A percentile compares a stretch with the other conserved stretches of the same genome.
These are phyloP conservation scores for Glaucopsyche alexis DNA, from an alignment of 2,888 invertebrate species.

Conservation along the genomic window DNA sequence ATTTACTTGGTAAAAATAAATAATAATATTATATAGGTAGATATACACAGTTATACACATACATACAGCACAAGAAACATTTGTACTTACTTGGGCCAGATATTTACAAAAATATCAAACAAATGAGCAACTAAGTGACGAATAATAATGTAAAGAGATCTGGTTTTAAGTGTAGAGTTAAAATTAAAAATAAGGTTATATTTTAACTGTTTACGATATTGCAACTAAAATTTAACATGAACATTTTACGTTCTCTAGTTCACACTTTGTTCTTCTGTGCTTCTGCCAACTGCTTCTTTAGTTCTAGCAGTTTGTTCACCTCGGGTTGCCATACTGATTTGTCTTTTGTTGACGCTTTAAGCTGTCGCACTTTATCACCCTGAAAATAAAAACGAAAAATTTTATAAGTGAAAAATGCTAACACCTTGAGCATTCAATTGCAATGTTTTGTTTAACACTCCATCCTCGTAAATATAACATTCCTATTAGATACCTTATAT, in stretches of 20 bases:
- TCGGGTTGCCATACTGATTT: constrained; percentile 89
- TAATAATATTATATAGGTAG: background rate
- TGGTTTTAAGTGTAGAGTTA: constrained; percentile 7
- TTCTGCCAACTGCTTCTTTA: constrained; percentile 84
- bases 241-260: background rate
- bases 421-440: background rate
- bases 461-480: too few relatives aligned
- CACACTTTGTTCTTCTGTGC: constrained; percentile 40
- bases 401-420: background rate
- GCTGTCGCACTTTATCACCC: constrained; percentile 86
- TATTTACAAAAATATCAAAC: constrained; percentile 7
- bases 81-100: background rate
- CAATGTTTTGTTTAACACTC: too few relatives aligned
- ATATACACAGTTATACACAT: constrained; percentile 17
- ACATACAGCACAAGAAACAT: background rate
- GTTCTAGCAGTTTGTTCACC: constrained; percentile 84
- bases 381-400: constrained; percentile 53
- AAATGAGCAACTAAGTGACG: background rate
- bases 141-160: constrained; percentile 10
- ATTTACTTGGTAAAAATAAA: constrained; percentile 8
- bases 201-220: background rate
- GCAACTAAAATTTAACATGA: background rate
- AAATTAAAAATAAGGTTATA: too few relatives aligned
- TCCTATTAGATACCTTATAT: too few relatives aligned
- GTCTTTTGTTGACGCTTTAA: constrained; percentile 87